Percentiles rank a stretch among this genome's conserved stretches.
Evolutionary conservation across 2,797 vertebrate species (phyloP).

Genomic region (Myoxocephalus aenaeus): DNA sequence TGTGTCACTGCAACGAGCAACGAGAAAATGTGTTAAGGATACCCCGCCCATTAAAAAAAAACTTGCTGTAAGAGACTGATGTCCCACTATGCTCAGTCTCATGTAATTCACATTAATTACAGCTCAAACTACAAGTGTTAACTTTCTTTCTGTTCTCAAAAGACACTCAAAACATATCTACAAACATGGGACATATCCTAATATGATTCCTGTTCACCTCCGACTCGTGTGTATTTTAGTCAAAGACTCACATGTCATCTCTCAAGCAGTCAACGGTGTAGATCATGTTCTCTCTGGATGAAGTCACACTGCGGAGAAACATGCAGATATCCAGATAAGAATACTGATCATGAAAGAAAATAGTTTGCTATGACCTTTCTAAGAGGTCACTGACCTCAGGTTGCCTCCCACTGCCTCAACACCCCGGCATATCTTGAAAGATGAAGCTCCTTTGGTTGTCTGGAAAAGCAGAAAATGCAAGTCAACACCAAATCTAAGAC

Average conservation of each 20-base stretch:
- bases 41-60: neutral
- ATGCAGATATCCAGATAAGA: constrained; percentile 43
- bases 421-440: constrained; percentile 94
- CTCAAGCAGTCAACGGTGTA: constrained; percentile 93
- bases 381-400: constrained; percentile 86
- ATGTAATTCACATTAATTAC: neutral
- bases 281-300: constrained; percentile 91
- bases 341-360: neutral
- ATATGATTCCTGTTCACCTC: neutral
- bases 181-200: neutral
- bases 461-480: constrained; percentile 61
- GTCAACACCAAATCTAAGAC: constrained; percentile 5
- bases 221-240: neutral
- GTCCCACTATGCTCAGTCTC: neutral
- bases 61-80: neutral
- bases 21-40: neutral
- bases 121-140: neutral
- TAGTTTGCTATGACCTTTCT: neutral
- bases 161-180: neutral
- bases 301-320: constrained; percentile 86
- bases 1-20: constrained; percentile 86
- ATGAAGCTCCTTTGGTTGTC: constrained; percentile 97
- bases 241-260: constrained; percentile 90
- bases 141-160: neutral
- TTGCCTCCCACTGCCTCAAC: constrained; percentile 94